Base-by-base conservation (phyloP, 30 jellyfish, hydroid and myxozoan species). In the Phacellophora camtschatica region DNA sequence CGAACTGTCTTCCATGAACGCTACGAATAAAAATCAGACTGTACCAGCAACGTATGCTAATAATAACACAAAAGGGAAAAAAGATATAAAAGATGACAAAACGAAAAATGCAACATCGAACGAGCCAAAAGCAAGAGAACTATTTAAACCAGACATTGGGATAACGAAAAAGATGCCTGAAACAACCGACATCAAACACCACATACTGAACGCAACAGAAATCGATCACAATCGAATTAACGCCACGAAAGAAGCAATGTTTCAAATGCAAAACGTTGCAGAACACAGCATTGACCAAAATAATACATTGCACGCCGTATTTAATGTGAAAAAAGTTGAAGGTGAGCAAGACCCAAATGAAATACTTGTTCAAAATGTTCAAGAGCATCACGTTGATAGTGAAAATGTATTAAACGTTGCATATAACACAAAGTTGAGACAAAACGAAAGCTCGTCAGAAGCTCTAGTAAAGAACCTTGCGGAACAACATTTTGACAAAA, bases 171-270 rank as follows among this genome's bases (percentile, higher is more conserved):
- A 71, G 50, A 45, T 43, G 84, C 84, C 84, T 1, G 58, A 71
- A 42, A 71, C 84, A 28, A 71, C 84, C 28, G 84, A 71, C 50
- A 71, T 71, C n/a, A 71, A 71, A 42, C 84, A 71, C n/a, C 84
- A 71, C 41, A 71, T 71, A 35, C 19, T 33, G 16, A 56, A 45
- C 4, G 20, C 58, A 0, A 41, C 33, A 15, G 71, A 71, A 24
- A 27, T 15, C 4, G n/a, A 25, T 2, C 28, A 71, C 53, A 59
- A 65, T n/a, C 3, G 23, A 5, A 8, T 16, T 32, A 57, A 12
- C 58, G 1, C 22, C 27, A 46, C 22, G 41, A 28, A 30, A 5
- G 58, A 36, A 6, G 72, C 50, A 25, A 46, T 10, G 55, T 24
- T 71, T 2, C 31, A 35, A 30, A 5, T 18, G 31, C 55, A 66